A percentile compares a stretch with the other conserved stretches of the same genome.
Evolutionary conservation across 2,888 invertebrate species (phyloP).

Genomic region (Galerucella pusilla): DNA sequence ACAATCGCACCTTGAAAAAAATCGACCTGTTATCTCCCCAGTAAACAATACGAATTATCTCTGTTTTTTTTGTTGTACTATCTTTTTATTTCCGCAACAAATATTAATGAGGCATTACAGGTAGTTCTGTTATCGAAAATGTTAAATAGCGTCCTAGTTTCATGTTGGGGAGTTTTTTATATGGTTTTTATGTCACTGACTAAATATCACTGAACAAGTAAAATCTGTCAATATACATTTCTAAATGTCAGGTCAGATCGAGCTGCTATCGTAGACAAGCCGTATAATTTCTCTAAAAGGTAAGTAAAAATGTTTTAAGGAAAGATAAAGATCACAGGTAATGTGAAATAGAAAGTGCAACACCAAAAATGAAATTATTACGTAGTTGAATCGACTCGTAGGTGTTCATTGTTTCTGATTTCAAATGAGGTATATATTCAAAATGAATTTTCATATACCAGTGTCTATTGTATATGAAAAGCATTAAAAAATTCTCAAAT

Average conservation of each 20-base stretch:
- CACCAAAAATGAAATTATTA: too few relatives aligned
- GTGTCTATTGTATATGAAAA: too few relatives aligned
- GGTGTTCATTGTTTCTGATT: too few relatives aligned
- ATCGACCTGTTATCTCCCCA: constrained; percentile 4
- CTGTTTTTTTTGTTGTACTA: constrained; percentile 5
- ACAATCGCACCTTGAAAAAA: constrained; percentile 21
- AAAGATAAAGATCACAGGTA: not conserved
- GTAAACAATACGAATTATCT: constrained; percentile 20
- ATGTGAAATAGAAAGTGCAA: not conserved
- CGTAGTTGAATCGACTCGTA: too few relatives aligned
- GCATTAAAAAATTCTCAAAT: too few relatives aligned
- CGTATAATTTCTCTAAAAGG: not conserved
- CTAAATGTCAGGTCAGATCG: constrained; percentile 47
- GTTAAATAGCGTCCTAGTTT: constrained; percentile 35
- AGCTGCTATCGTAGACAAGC: not conserved
- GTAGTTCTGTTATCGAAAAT: constrained; percentile 37
- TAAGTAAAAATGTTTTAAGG: constrained; percentile 5
- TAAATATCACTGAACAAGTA: constrained; percentile 51
- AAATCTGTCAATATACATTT: constrained; percentile 48
- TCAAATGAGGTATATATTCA: too few relatives aligned
- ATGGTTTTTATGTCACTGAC: constrained; percentile 33
- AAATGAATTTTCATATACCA: too few relatives aligned
- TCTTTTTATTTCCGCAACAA: constrained; percentile 28
- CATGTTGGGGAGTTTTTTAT: constrained; percentile 29
- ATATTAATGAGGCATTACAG: constrained; percentile 45